phyloP scores from a whole-genome alignment of 2,797 vertebrate genomes.

The Eulemur rubriventer region DNA sequence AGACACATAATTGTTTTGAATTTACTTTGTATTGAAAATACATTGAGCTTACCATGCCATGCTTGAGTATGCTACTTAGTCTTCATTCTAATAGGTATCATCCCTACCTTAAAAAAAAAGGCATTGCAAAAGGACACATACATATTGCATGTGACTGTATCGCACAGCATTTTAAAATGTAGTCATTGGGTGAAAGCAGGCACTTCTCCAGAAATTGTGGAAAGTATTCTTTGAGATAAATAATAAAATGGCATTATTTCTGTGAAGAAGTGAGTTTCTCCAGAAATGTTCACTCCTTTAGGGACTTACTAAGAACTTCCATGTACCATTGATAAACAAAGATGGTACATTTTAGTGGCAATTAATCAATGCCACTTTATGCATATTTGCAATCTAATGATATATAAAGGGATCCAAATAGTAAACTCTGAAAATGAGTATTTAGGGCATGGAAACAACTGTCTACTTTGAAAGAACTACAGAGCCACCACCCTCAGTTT shows the following conservation, averaged over 20 bases:
- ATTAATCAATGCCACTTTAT: background rate
- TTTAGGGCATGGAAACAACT: conserved; percentile 41
- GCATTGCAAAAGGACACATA: background rate
- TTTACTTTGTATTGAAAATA: background rate
- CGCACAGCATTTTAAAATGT: background rate
- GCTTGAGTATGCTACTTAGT: background rate
- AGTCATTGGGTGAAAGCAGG: background rate
- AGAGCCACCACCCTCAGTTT: background rate
- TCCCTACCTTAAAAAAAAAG: background rate
- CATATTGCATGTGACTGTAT: background rate
- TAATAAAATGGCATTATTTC: background rate
- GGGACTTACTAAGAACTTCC: background rate
- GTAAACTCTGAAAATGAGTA: conserved; percentile 41
- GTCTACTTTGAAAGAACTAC: conserved; percentile 45
- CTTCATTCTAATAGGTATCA: background rate
- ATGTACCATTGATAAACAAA: background rate
- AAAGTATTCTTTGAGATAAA: background rate
- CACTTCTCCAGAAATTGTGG: background rate
- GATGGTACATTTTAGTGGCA: background rate
- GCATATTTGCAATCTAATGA: background rate
- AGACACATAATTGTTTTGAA: background rate
- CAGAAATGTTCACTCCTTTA: background rate
- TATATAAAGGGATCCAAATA: background rate
- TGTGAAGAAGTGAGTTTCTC: background rate
- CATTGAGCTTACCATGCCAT: background rate